Percentiles rank a stretch among this genome's conserved stretches.
Conservation (phyloP, 2,113 vertebrate genomes). For the Tapirus terrestris region DNA sequence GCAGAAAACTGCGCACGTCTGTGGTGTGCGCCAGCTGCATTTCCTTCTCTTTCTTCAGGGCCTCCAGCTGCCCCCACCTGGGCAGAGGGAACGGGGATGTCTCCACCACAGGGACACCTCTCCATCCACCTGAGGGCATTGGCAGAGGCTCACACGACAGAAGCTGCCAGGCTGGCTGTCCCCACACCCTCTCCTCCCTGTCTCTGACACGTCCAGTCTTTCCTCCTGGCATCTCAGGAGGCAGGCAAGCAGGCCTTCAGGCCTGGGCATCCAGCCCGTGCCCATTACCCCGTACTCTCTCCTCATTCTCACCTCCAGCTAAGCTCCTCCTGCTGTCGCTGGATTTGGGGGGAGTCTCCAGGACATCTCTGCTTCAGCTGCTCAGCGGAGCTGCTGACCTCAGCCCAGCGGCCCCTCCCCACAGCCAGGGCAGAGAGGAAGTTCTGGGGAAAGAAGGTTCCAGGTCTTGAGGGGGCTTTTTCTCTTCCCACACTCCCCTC, state of each 20-base stretch:
- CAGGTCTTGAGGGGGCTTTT: background rate
- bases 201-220: background rate
- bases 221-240: background rate
- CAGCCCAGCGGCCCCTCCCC: slow-evolving; percentile 88
- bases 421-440: slow-evolving; percentile 90
- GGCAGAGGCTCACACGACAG: background rate
- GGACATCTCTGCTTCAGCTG: slow-evolving; percentile 87
- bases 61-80: slow-evolving; percentile 91
- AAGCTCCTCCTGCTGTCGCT: slow-evolving; percentile 82
- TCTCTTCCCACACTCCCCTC: background rate
- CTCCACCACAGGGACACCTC: background rate
- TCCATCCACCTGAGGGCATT: background rate
- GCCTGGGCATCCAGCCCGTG: background rate
- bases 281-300: background rate
- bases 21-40: slow-evolving; percentile 87
- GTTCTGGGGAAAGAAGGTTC: slow-evolving; percentile 83
- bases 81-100: background rate
- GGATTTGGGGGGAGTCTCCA: slow-evolving; percentile 86
- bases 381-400: slow-evolving; percentile 86
- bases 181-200: background rate
- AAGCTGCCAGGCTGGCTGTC: background rate
- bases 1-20: slow-evolving; percentile 88
- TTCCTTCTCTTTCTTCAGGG: slow-evolving; percentile 91
- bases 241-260: background rate
- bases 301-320: slow-evolving; percentile 85